Conservation (phyloP, 2,113 vertebrate species). For the Phalacrocorax carbo region DNA sequence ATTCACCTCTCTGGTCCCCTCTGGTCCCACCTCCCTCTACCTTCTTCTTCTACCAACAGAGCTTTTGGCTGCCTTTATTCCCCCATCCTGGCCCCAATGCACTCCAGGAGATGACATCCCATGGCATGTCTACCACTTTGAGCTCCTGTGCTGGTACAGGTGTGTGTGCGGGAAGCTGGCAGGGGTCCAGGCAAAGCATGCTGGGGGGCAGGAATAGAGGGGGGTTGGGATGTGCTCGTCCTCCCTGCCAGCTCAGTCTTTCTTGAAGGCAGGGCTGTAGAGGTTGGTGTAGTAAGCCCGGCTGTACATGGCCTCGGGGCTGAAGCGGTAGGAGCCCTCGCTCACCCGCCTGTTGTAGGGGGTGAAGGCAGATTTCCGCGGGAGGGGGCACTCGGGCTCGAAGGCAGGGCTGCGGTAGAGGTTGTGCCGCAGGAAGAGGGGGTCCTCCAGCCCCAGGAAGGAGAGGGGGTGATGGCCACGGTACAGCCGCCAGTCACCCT, state of each 20-base stretch:
- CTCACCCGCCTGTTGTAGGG: slow-evolving; percentile 63
- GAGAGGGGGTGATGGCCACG: slow-evolving; percentile 47
- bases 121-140: not conserved
- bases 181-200: not conserved
- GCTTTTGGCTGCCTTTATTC: not conserved
- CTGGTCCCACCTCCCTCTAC: not conserved
- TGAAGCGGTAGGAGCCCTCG: slow-evolving; percentile 75
- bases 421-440: slow-evolving; percentile 25
- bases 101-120: not conserved
- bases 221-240: rapidly evolving
- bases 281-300: slow-evolving; percentile 61
- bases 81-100: not conserved
- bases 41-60: not conserved
- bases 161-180: not conserved
- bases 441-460: slow-evolving; percentile 64
- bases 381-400: not conserved
- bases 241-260: slow-evolving; percentile 45
- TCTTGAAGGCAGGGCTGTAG: slow-evolving; percentile 67
- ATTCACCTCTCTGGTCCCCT: not conserved
- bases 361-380: slow-evolving; percentile 2
- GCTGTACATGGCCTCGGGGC: slow-evolving; percentile 62
- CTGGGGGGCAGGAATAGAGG: not conserved
- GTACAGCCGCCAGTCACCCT: slow-evolving; percentile 25
- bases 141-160: not conserved
- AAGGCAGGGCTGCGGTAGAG: slow-evolving; percentile 35